Evolutionary conservation across 2,888 invertebrate species (phyloP).

Genomic region (Meta bourneti): DNA sequence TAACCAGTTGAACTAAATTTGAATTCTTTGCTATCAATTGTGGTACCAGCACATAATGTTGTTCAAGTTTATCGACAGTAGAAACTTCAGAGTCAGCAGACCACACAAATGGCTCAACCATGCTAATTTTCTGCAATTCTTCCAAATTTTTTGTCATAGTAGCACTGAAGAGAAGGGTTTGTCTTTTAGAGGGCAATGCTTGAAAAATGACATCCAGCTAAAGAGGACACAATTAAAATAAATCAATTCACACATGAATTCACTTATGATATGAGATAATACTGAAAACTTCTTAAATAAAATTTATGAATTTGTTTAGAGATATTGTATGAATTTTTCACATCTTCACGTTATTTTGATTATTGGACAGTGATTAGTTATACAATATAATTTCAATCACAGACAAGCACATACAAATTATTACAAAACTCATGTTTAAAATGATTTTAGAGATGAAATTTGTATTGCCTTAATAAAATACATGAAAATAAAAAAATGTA

Average conservation of each 20-base stretch:
- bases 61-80: slow-evolving; percentile 94
- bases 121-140: slow-evolving; percentile 84
- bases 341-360: no score
- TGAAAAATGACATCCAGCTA: slow-evolving; percentile 88
- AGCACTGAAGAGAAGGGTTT: slow-evolving; percentile 95
- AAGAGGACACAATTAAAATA: neutral
- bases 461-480: no score
- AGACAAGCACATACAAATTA: no score
- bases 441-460: no score
- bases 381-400: no score
- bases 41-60: slow-evolving; percentile 94
- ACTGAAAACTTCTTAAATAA: neutral
- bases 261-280: neutral
- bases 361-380: no score
- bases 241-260: slow-evolving; percentile 6
- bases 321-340: no score
- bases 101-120: slow-evolving; percentile 82
- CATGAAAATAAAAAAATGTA: no score
- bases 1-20: slow-evolving; percentile 90
- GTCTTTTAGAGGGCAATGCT: slow-evolving; percentile 88
- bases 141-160: slow-evolving; percentile 93
- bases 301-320: no score
- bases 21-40: slow-evolving; percentile 93
- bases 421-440: no score
- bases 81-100: slow-evolving; percentile 88